Base-by-base conservation (phyloP, 2,113 vertebrate species). In the Phylloscopus trochiloides region DNA sequence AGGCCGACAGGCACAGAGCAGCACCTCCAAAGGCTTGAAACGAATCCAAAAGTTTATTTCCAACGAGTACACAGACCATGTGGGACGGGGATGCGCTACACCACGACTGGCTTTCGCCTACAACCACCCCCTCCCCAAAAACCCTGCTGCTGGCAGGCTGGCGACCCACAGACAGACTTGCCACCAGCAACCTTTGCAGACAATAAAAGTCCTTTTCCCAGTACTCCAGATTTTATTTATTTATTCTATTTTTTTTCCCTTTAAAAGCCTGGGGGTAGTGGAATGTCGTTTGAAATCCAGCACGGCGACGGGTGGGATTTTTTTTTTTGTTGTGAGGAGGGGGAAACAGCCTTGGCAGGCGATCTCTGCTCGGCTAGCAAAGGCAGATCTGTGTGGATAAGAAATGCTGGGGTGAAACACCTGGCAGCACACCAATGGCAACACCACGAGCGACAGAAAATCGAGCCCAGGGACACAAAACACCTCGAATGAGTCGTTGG, bases 1-100 rank as follows among this genome's bases (percentile, higher is more conserved):
- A 3, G 55, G 2, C 4, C 0, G 0, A 4, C 48, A 3, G 1
- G 0, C 83, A 70, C 47, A 79, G 25, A 81, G 9, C 38, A 78
- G 16, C 54, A 0, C 6, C 92, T 91, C 85, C 74, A 42, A n/a
- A 76, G 47, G 43, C 31, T 91, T 88, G 97, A 98, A 97, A 96
- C 97, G 96, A 96, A 96, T 98, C 90, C 95, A 97, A 97, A 98
- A 93, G 92, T 98, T 98, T 98, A 98, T 98, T 98, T 98, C 98
- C 97, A 98, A 98, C 82, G 77, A 97, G 96, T 96, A 98, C 97
- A 98, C 94, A 94, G 92, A 97, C 81, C 96, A 96, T 17, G 55
- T 88, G 94, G 96, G 93, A 92, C 96, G 97, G 97, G 97, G 96
- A 96, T 96, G 96, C 72, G 96, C 97, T 96, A 98, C 97, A 97